Evolutionary conservation across 2,797 vertebrate species (phyloP), one percentile per base, ranked within the genome.

Genomic region (Babyrousa celebensis): DNA sequence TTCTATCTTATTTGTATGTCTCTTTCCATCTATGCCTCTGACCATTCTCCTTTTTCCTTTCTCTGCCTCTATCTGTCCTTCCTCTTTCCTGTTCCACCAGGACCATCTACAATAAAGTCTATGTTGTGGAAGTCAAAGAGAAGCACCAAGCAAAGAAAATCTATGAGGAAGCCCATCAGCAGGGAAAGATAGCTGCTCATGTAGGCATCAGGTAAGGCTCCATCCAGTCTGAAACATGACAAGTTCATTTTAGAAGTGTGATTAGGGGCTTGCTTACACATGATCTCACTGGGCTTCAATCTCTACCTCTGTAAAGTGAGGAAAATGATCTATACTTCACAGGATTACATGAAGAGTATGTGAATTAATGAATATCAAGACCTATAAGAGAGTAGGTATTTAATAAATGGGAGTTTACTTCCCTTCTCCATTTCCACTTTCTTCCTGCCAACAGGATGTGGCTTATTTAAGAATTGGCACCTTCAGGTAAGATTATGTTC

Each of bases 81-180:
- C 74, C 96, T 97, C 91, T 98, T 93, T 94, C 40, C 58, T 29
- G 87, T 67, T 96, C 72, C 92, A 36, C 82, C 97, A 99, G 99
- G 96, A 99, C 98, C 40, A 98, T 99, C 87, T 98, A 98, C 23
- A 98, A 98, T 93, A 99, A 99, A 97, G 98, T 98, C 95, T 99
- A 99, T 21, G 97, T 99, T 96, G 99, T 99, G 40, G 98, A 99
- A 98, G 99, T 99, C 97, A 99, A 99, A 98, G 99, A 99, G 97
- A 99, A 99, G 97, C 98, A 98, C 14, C 98, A 98, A 40, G 99
- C 99, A 97, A 99, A 99, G 98, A 99, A 99, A 98, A 99, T 99
- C 36, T 99, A 99, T 52, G 99, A 99, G 15, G 98, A 98, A 29
- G 99, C 99, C 56, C 99, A 99, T 98, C 98, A 98, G 94, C 99